These are phyloP conservation scores for Atherinomorus stipes DNA, from an alignment of 2,113 vertebrate species.

Conservation along the genomic window DNA sequence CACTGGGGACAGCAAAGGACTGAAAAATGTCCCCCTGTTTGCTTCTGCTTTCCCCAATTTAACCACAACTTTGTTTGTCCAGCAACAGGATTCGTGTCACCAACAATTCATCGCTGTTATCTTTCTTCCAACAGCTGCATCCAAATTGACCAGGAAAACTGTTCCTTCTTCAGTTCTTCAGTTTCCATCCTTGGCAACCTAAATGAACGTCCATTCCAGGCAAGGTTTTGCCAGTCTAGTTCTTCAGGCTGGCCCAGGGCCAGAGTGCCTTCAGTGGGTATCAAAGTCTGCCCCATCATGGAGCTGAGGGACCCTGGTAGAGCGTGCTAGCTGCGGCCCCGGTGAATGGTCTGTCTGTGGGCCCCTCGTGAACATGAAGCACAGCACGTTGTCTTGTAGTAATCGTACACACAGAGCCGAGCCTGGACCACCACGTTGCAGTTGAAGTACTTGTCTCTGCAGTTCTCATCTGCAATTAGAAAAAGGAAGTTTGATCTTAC, in stretches of 20 bases:
- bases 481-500: slow-evolving; percentile 1
- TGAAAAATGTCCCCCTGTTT: slow-evolving; percentile 29
- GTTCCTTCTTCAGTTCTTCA: slow-evolving; percentile 46
- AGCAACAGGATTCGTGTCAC: slow-evolving; percentile 25
- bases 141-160: slow-evolving; percentile 36
- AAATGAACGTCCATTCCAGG: slow-evolving; percentile 39
- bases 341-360: slow-evolving; percentile 80
- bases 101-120: slow-evolving; percentile 5
- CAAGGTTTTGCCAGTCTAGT: slow-evolving; percentile 25
- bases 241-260: slow-evolving; percentile 11
- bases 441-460: slow-evolving; percentile 95
- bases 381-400: slow-evolving; percentile 94
- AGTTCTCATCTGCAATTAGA: slow-evolving; percentile 89
- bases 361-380: slow-evolving; percentile 88
- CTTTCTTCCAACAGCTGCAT: slow-evolving; percentile 23
- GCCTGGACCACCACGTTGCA: slow-evolving; percentile 98
- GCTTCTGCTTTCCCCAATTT: slow-evolving; percentile 12
- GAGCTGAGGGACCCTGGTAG: slow-evolving; percentile 18
- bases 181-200: slow-evolving; percentile 43
- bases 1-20: slow-evolving; percentile 16
- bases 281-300: slow-evolving; percentile 34
- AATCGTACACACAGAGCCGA: slow-evolving; percentile 94
- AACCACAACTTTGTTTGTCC: slow-evolving; percentile 24
- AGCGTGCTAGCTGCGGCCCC: slow-evolving; percentile 86
- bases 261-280: slow-evolving; percentile 25